phyloP scores from a whole-genome alignment of 1,140 invertebrate genomes.

The Drosophila orosa region DNA sequence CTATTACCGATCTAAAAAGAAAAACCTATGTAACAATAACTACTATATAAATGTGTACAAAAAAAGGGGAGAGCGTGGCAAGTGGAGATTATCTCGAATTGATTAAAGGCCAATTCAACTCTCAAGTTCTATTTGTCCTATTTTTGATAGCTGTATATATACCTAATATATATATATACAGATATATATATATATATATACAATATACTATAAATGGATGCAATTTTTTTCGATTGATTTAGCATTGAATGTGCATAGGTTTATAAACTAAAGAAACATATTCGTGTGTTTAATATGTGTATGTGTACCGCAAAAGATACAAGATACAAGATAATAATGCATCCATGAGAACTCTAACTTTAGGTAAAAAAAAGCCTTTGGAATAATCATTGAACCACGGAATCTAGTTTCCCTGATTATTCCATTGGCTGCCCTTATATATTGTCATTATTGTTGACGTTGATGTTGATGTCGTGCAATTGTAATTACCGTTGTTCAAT shows the following conservation, averaged over 20 bases:
- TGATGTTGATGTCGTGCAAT: conserved; percentile 53
- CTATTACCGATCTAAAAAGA: conserved; percentile 31
- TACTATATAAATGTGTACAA: conserved; percentile 37
- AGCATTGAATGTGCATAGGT: conserved; percentile 58
- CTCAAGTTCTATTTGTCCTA: conserved; percentile 69
- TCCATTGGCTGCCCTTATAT: neutral
- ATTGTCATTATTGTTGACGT: conserved; percentile 41
- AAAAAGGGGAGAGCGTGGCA: neutral
- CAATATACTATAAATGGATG: conserved; percentile 27
- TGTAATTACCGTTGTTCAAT: conserved; percentile 72
- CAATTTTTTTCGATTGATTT: conserved; percentile 57
- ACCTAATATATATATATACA: conserved; percentile 27
- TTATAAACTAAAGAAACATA: conserved; percentile 25
- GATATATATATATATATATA: conserved; percentile 13
- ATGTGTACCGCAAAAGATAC: conserved; percentile 19
- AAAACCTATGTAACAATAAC: conserved; percentile 45
- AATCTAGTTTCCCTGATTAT: neutral
- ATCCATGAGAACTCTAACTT: conserved; percentile 11
- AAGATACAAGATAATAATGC: conserved; percentile 41
- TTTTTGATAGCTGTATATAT: conserved; percentile 77
- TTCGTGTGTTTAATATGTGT: conserved; percentile 8
- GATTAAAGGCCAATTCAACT: conserved; percentile 18
- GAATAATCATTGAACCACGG: neutral
- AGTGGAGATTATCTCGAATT: neutral
- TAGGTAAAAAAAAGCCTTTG: neutral